These are phyloP conservation scores for Alces alces DNA, from an alignment of 2,113 vertebrate species.

Conservation along the genomic window DNA sequence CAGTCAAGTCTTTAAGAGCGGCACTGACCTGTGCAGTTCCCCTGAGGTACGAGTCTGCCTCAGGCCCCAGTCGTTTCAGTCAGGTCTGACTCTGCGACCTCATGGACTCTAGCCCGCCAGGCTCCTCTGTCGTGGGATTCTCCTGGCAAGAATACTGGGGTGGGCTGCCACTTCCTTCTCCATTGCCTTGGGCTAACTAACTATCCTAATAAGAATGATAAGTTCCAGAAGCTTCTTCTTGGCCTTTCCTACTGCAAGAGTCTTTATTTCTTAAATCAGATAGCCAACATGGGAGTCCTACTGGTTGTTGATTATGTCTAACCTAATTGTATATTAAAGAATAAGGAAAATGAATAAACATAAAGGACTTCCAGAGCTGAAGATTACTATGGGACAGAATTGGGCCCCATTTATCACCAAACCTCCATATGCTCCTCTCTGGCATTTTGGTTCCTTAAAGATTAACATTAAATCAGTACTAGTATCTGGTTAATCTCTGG, in stretches of 20 bases:
- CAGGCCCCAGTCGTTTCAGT: not conserved
- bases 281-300: not conserved
- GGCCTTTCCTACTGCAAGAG: not conserved
- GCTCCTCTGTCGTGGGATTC: not conserved
- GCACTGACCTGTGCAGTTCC: not conserved
- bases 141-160: not conserved
- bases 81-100: not conserved
- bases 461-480: not conserved
- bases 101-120: not conserved
- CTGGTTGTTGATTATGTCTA: not conserved
- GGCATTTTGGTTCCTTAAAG: not conserved
- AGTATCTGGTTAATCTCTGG: not conserved
- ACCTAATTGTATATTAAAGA: not conserved
- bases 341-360: not conserved
- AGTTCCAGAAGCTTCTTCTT: not conserved
- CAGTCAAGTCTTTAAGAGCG: not conserved
- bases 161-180: not conserved
- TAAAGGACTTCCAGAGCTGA: not conserved
- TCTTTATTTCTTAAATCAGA: constrained; percentile 15
- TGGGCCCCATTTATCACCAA: constrained; percentile 14
- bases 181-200: constrained; percentile 10
- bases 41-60: not conserved
- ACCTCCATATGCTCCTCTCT: not conserved
- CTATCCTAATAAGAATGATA: not conserved
- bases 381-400: not conserved